Evolutionary conservation across 1,140 invertebrate genomes (phyloP).

Genomic region (Drosophila orena): DNA sequence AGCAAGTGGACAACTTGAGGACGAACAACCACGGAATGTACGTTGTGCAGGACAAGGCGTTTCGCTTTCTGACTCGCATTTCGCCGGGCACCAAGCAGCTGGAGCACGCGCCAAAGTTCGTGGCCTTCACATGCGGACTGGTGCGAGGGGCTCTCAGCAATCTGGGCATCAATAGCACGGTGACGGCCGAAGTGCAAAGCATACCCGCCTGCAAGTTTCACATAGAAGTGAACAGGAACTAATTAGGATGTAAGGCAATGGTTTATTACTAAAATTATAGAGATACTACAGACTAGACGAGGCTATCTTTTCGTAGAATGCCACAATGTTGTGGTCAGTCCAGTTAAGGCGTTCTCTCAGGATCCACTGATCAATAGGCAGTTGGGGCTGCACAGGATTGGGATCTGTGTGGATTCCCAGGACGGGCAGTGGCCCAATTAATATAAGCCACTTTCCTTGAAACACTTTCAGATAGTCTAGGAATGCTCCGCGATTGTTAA

Average conservation of each 20-base stretch:
- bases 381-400: conserved; percentile 87
- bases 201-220: conserved; percentile 98
- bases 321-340: conserved; percentile 86
- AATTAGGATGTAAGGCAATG: conserved; percentile 18
- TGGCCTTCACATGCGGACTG: conserved; percentile 98
- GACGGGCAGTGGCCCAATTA: conserved; percentile 89
- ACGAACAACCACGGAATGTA: conserved; percentile 99
- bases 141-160: conserved; percentile 97
- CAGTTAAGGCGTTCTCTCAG: conserved; percentile 81
- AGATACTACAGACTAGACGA: conserved; percentile 38
- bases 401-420: conserved; percentile 89
- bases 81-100: conserved; percentile 96
- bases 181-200: conserved; percentile 96
- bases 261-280: conserved; percentile 52
- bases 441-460: conserved; percentile 87
- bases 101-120: conserved; percentile 95
- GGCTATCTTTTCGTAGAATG: conserved; percentile 84
- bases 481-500: conserved; percentile 89
- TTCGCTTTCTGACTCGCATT: conserved; percentile 95
- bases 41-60: conserved; percentile 98
- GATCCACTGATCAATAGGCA: conserved; percentile 74
- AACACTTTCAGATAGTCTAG: conserved; percentile 88
- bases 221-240: conserved; percentile 91
- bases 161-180: conserved; percentile 96
- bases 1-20: conserved; percentile 99